Base-by-base conservation (phyloP, 2,113 vertebrate genomes). In the Ictidomys tridecemlineatus region DNA sequence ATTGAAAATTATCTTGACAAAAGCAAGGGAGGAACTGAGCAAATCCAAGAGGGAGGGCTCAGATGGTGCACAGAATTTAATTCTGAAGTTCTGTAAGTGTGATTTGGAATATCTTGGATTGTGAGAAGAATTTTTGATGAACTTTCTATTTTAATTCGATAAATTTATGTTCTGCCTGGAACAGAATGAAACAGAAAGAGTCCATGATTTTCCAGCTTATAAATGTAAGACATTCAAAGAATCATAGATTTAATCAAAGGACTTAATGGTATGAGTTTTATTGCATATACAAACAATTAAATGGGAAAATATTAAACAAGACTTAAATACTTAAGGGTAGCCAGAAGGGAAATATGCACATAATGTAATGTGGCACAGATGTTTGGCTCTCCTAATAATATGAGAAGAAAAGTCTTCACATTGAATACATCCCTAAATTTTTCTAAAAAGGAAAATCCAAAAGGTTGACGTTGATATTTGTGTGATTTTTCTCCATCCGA, bases 81-180 rank as follows among this genome's bases (percentile, higher is more conserved):
- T 92, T 93, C 20, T 76, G 34, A 96, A 72, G 61, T 86, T 92
- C 51, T 73, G 0, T 13, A 87, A 85, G 72, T 93, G 17, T 73
- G 39, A 76, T 90, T 63, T 91, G 93, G 80, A 95, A 84, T 77
- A 51, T 96, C 70, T 94, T 92, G 80, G 42, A 92, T 82, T 84
- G 53, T 69, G 93, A 95, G 30, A 84, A 93, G 87, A 96, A 96
- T 95, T 91, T 88, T 42, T 97, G 48, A 95, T 92, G 87, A 94
- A 88, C 34, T 85, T 97, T 72, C 37, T 88, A 85, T 95, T 96
- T 95, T 96, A 96, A 95, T 79, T 53, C 48, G 61, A 70, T 93
- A 95, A 76, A 91, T 95, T 89, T 92, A 84, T 95, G 72, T 95
- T 92, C 93, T 58, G 26, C 82, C 28, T 65, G 45, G 77, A 85